Base-by-base conservation (phyloP, 2,113 vertebrate species). In the Podilymbus podiceps region DNA sequence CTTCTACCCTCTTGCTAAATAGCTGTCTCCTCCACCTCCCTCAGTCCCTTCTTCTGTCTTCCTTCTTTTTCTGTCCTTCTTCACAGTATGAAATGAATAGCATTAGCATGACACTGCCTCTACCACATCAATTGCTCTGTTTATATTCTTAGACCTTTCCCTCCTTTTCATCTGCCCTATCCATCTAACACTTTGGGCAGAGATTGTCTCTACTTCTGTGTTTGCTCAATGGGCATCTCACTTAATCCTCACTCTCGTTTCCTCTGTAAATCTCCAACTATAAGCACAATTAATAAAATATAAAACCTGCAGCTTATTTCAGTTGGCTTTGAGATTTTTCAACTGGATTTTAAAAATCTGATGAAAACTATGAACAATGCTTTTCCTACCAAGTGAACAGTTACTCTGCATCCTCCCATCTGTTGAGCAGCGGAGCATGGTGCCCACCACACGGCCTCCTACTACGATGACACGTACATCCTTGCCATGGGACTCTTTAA, bases 401-500 rank as follows among this genome's bases (percentile, higher is more conserved):
- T 98, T 98, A 95, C 98, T 98, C 44, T 98, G 98, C 98, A 98
- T 98, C 94, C 98, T 98, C 64, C 98, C 98, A 83, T 98, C 98
- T 52, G 98, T 98, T 11, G 98, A 98, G 95, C 98, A 98, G 67
- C 98, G 98, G 82, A 98, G 97, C 98, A 98, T 98, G 94, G 98
- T 98, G 91, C 98, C 98, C 72, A 98, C 98, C 49, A 98, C 98
- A 64, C 98, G 98, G 74, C 98, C 98, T 95, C 98, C 98, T 25
- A 98, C 98, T 4, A 98, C 98, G 84, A 98, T 98, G 95, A 98
- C 98, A 47, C 98, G 97, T 3, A 98, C 98, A 42, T 98, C 98
- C 69, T 98, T 98, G 85, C 98, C 98, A 30, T 98, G 98, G 49
- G 98, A 98, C 94, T 98, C 98, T 73, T 98, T 98, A 38, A 98